Evolutionary conservation across 2,888 invertebrate species (phyloP).

Genomic region (Cephus spinipes): DNA sequence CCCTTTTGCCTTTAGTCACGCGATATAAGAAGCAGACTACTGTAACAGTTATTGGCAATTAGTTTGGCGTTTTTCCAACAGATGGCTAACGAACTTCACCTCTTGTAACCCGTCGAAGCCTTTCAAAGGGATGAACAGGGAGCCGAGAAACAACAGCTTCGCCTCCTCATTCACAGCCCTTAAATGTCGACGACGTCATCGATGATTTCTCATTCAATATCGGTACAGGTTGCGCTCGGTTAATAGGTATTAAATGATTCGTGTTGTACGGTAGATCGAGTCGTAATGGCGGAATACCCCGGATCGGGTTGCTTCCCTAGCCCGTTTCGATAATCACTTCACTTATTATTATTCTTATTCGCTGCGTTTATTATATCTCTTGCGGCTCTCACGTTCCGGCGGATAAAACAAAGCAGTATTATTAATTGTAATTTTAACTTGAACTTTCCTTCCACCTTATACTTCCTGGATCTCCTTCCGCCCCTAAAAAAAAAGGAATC

Average conservation of each 20-base stretch:
- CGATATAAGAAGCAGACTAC: background rate
- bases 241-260: constrained; percentile 1
- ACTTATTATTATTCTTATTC: background rate
- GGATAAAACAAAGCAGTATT: constrained; percentile 50
- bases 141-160: constrained; percentile 27
- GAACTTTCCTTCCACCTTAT: background rate
- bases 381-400: constrained; percentile 9
- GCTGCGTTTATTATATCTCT: background rate
- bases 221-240: background rate
- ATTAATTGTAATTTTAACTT: constrained; percentile 46
- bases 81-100: constrained; percentile 41
- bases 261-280: constrained; percentile 6
- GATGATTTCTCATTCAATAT: constrained; percentile 1
- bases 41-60: background rate
- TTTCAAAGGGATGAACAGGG: constrained; percentile 16
- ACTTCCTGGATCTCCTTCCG: constrained; percentile 9
- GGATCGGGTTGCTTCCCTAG: background rate
- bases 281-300: background rate
- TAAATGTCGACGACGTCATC: background rate
- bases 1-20: no score
- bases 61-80: constrained; percentile 29
- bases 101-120: constrained; percentile 41
- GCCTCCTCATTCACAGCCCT: constrained; percentile 27
- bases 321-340: background rate
- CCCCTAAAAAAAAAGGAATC: background rate